Percentiles rank a stretch among this genome's conserved stretches.
Conservation (phyloP, 2,888 invertebrate species). For the Polia nebulosa region DNA sequence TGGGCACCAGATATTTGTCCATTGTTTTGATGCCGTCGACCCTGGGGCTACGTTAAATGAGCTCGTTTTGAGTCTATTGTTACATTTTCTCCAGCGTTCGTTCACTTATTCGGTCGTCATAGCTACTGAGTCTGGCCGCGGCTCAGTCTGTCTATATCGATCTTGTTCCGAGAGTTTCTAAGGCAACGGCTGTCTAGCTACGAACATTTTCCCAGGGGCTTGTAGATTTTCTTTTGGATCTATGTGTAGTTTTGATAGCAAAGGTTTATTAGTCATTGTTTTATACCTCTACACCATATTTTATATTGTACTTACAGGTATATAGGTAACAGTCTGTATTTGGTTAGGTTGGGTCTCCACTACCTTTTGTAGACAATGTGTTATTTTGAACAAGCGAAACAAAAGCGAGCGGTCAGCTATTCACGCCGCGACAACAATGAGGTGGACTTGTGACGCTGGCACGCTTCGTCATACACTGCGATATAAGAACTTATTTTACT, state of each 20-base stretch:
- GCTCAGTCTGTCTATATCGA: slow-evolving; percentile 70
- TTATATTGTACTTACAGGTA: too few species aligned
- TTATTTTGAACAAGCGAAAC: slow-evolving; percentile 75
- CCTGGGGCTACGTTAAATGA: slow-evolving; percentile 68
- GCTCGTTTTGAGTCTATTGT: slow-evolving; percentile 71
- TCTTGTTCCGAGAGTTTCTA: slow-evolving; percentile 60
- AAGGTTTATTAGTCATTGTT: slow-evolving; percentile 45
- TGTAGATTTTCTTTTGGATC: slow-evolving; percentile 11
- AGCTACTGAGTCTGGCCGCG: slow-evolving; percentile 53
- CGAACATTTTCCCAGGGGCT: slow-evolving; percentile 42
- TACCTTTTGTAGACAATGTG: slow-evolving; percentile 73
- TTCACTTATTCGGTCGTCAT: slow-evolving; percentile 63
- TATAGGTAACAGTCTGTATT: slow-evolving; percentile 62
- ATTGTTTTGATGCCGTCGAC: slow-evolving; percentile 74
- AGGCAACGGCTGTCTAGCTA: slow-evolving; percentile 54
- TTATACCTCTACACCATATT: slow-evolving; percentile 38
- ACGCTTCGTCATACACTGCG: slow-evolving; percentile 62
- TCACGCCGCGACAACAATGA: slow-evolving; percentile 75
- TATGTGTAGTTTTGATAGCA: slow-evolving; percentile 8
- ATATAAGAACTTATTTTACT: slow-evolving; percentile 47
- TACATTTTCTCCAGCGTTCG: slow-evolving; percentile 64
- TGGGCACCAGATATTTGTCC: slow-evolving; percentile 65
- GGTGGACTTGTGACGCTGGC: slow-evolving; percentile 62
- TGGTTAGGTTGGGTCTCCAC: slow-evolving; percentile 61
- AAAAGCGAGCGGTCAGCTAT: slow-evolving; percentile 77